Percentiles rank a stretch among this genome's conserved stretches.
Evolutionary conservation across 1,140 invertebrate genomes (phyloP).

Genomic region (Papilio aristodemus): DNA sequence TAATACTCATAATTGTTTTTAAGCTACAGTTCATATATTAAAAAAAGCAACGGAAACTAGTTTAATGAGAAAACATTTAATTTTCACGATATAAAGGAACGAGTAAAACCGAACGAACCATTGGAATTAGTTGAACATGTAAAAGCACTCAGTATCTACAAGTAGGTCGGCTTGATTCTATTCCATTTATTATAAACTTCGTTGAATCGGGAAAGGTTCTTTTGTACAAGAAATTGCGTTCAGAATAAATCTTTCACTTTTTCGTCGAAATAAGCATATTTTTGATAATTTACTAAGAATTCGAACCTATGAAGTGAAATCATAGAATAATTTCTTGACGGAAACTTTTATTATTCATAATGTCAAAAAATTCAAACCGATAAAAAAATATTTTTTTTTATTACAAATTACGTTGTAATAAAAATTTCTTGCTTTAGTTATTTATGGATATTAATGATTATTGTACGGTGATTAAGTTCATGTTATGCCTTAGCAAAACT

Average conservation of each 20-base stretch:
- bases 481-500: background rate
- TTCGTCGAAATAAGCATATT: too few relatives aligned
- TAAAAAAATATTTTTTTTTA: too few relatives aligned
- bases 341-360: too few relatives aligned
- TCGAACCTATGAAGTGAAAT: too few relatives aligned
- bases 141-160: slow-evolving; percentile 12
- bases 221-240: background rate
- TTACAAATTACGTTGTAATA: too few relatives aligned
- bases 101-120: background rate
- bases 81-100: background rate
- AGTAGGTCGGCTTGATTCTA: slow-evolving; percentile 1
- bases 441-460: background rate
- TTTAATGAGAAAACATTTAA: background rate
- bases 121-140: background rate
- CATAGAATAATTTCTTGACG: too few relatives aligned
- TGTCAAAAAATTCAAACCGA: too few relatives aligned
- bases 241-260: too few relatives aligned
- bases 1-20: too few relatives aligned
- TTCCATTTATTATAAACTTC: background rate
- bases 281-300: too few relatives aligned
- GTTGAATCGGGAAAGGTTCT: background rate
- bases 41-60: background rate
- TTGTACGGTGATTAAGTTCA: background rate
- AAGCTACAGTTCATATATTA: too few relatives aligned
- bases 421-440: background rate